phyloP scores from a whole-genome alignment of 2,797 vertebrate species.

The Merluccius polli region DNA sequence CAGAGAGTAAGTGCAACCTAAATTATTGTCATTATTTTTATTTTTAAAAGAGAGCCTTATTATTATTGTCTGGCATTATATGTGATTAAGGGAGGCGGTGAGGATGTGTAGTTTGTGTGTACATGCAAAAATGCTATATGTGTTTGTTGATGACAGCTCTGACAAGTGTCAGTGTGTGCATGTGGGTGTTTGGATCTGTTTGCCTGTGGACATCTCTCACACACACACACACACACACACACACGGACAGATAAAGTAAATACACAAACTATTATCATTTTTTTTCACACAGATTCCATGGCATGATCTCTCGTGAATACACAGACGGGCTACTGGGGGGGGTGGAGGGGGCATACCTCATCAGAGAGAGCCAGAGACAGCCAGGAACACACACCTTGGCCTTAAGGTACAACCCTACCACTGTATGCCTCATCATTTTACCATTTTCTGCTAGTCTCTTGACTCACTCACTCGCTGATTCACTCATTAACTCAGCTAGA shows the following conservation, averaged over 20 bases:
- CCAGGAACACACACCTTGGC: slow-evolving; percentile 93
- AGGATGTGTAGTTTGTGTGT: slow-evolving; percentile 18
- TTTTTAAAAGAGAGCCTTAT: slow-evolving; percentile 1
- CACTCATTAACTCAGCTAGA: too few species aligned
- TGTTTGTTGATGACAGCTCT: slow-evolving; percentile 1
- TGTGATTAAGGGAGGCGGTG: slow-evolving; percentile 20
- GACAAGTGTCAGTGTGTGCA: slow-evolving; percentile 4
- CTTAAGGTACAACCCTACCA: slow-evolving; percentile 76
- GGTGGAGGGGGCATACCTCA: slow-evolving; percentile 90
- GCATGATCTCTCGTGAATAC: slow-evolving; percentile 89
- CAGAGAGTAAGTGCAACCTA: slow-evolving; percentile 88
- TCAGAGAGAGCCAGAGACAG: slow-evolving; percentile 95
- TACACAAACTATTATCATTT: neutral
- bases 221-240: neutral
- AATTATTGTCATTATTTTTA: neutral
- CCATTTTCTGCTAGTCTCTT: neutral
- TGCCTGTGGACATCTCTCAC: slow-evolving; percentile 5
- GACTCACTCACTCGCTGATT: too few species aligned
- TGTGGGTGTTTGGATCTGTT: slow-evolving; percentile 7
- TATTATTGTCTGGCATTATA: slow-evolving; percentile 31
- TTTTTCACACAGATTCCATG: slow-evolving; percentile 84
- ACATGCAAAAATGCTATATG: slow-evolving; percentile 9
- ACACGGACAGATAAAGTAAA: neutral
- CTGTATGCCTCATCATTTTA: neutral
- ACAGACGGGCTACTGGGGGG: slow-evolving; percentile 87